Percentiles rank a stretch among this genome's conserved stretches.
These are phyloP conservation scores for Muscicapa striata DNA, from an alignment of 2,797 vertebrate species.

Conservation along the genomic window DNA sequence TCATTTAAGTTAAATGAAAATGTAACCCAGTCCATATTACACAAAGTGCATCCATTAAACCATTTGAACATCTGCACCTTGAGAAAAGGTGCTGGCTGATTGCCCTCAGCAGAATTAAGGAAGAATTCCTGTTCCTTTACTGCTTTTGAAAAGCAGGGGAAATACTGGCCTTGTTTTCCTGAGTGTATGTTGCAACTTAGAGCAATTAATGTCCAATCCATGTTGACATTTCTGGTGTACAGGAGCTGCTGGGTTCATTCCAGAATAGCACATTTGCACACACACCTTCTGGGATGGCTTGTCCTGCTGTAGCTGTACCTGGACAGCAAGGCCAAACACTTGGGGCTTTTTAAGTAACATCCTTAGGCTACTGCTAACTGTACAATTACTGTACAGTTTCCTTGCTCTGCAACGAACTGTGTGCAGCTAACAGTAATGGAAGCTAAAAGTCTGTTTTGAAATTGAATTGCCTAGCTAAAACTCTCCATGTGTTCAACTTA, in stretches of 20 bases:
- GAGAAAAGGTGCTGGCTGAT: not conserved
- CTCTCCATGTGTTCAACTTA: not conserved
- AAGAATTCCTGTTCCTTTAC: not conserved
- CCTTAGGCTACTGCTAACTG: not conserved
- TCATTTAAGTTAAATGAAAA: not conserved
- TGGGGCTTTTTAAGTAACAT: not conserved
- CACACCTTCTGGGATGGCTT: not conserved
- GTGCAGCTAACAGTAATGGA: not conserved
- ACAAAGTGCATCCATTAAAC: not conserved
- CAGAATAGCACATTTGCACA: not conserved
- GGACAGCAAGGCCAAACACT: not conserved
- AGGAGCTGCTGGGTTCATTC: not conserved
- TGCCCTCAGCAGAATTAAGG: not conserved
- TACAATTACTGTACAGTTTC: not conserved
- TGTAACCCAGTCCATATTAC: not conserved
- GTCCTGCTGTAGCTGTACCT: not conserved
- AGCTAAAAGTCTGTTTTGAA: not conserved
- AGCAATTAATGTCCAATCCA: not conserved
- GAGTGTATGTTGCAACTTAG: not conserved
- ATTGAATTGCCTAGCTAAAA: not conserved
- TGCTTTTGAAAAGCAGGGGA: not conserved
- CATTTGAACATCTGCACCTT: not conserved
- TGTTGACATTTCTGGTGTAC: fast-evolving
- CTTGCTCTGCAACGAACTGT: not conserved
- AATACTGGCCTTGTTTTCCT: not conserved